These are phyloP conservation scores for Calyptommatus sinebrachiatus DNA, from an alignment of 2,113 vertebrate species.

Conservation along the genomic window DNA sequence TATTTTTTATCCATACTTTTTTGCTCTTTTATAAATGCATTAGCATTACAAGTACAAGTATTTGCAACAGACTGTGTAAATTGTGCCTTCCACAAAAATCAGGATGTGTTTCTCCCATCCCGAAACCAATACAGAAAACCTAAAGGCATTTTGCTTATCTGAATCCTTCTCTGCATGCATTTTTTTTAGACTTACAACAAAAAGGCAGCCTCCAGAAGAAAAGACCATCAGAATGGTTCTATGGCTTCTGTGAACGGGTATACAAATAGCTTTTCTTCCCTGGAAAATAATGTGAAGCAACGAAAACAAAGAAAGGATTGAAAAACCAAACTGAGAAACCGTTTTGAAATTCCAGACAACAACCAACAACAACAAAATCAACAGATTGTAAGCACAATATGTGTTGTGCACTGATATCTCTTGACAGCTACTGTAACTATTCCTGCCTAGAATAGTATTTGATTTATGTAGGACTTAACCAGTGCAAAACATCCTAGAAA, in stretches of 20 bases:
- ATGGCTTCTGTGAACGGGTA: slow-evolving; percentile 78
- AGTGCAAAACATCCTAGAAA: slow-evolving; percentile 74
- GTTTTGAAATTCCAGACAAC: slow-evolving; percentile 60
- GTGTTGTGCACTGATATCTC: slow-evolving; percentile 72
- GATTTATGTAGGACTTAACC: slow-evolving; percentile 75
- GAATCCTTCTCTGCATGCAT: background rate
- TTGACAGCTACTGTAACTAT: slow-evolving; percentile 77
- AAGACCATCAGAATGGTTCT: slow-evolving; percentile 83
- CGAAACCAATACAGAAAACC: background rate
- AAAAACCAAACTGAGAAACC: slow-evolving; percentile 67
- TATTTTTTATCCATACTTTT: too few species aligned
- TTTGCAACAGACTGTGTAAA: background rate
- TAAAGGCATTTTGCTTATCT: background rate
- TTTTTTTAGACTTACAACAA: slow-evolving; percentile 90
- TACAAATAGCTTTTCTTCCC: slow-evolving; percentile 75
- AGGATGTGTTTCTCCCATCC: background rate
- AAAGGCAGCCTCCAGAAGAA: slow-evolving; percentile 75
- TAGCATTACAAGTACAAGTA: too few species aligned
- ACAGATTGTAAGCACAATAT: slow-evolving; percentile 76
- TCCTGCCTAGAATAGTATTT: slow-evolving; percentile 73
- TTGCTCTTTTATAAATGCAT: too few species aligned
- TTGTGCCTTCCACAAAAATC: background rate
- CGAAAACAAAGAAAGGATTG: slow-evolving; percentile 88
- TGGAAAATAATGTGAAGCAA: slow-evolving; percentile 72
- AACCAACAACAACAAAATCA: slow-evolving; percentile 38